Percentiles rank a stretch among this genome's conserved stretches.
These are phyloP conservation scores for Plumapathes pennacea DNA, from an alignment of 92 coral and sea anemone species.

Conservation along the genomic window DNA sequence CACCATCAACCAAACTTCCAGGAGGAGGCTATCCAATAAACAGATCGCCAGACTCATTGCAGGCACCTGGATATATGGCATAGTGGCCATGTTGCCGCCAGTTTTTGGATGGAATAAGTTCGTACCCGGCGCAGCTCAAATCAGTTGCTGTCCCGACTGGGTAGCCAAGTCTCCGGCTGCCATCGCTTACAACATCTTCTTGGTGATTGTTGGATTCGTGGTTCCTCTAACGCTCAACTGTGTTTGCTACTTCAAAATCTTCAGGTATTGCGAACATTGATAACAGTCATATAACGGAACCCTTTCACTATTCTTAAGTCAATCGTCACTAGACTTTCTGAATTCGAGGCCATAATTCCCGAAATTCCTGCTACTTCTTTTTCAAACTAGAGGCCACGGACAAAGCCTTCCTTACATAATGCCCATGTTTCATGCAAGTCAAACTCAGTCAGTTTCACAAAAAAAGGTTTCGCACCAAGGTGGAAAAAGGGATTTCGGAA, in stretches of 20 bases:
- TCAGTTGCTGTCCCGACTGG: conserved; percentile 69
- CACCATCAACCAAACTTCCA: conserved; percentile 8
- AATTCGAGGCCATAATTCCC: no score
- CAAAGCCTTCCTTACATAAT: no score
- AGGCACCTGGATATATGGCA: conserved; percentile 51
- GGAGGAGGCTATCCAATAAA: conserved; percentile 1
- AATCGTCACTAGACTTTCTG: no score
- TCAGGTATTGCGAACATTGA: no score
- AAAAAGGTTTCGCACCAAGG: no score
- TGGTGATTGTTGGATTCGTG: conserved; percentile 56
- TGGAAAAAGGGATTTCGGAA: no score
- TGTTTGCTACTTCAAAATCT: conserved; percentile 29
- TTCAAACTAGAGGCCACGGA: no score
- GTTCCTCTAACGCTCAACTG: conserved; percentile 27
- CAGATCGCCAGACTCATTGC: conserved; percentile 14
- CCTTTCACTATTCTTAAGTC: no score
- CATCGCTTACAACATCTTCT: conserved; percentile 34
- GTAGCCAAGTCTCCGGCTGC: conserved; percentile 28
- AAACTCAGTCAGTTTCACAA: no score
- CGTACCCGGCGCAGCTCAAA: conserved; percentile 53
- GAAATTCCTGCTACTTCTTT: no score
- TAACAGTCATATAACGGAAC: no score
- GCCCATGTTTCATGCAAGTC: no score
- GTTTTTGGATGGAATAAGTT: conserved; percentile 58
- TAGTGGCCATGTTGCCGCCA: conserved; percentile 43